Percentiles rank a stretch among this genome's conserved stretches.
Evolutionary conservation across 1,140 invertebrate genomes (phyloP).

Genomic region (Drosophila pseudoananassae): DNA sequence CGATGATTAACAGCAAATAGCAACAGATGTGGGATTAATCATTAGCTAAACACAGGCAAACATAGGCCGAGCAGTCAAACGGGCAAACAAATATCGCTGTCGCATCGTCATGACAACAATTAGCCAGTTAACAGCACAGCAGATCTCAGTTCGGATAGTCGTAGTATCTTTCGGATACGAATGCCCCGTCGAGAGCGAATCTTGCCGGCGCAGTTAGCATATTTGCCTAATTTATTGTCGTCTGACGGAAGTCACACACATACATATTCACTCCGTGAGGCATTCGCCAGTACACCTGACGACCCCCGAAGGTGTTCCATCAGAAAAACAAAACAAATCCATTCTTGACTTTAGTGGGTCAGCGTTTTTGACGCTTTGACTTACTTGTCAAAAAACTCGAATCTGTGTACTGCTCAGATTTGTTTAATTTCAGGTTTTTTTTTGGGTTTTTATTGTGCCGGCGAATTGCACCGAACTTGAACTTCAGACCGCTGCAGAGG

Average conservation of each 20-base stretch:
- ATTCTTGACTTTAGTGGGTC: conserved; percentile 80
- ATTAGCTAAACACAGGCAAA: conserved; percentile 58
- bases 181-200: conserved; percentile 26
- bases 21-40: conserved; percentile 64
- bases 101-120: conserved; percentile 29
- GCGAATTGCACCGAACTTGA: conserved; percentile 79
- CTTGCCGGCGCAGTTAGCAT: conserved; percentile 34
- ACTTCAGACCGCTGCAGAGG: conserved; percentile 72
- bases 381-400: conserved; percentile 22
- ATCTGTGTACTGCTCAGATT: conserved; percentile 44
- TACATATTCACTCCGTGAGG: background rate
- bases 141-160: background rate
- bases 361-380: conserved; percentile 31
- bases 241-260: conserved; percentile 73
- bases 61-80: conserved; percentile 35
- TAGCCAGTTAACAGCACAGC: conserved; percentile 6
- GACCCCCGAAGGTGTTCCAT: conserved; percentile 51
- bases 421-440: conserved; percentile 47
- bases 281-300: conserved; percentile 11
- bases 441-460: conserved; percentile 24
- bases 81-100: conserved; percentile 32
- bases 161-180: conserved; percentile 32
- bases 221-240: conserved; percentile 78
- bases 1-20: conserved; percentile 63
- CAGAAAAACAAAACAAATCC: conserved; percentile 70